phyloP scores from a whole-genome alignment of 1,140 invertebrate species.

The Eumeta japonica region DNA sequence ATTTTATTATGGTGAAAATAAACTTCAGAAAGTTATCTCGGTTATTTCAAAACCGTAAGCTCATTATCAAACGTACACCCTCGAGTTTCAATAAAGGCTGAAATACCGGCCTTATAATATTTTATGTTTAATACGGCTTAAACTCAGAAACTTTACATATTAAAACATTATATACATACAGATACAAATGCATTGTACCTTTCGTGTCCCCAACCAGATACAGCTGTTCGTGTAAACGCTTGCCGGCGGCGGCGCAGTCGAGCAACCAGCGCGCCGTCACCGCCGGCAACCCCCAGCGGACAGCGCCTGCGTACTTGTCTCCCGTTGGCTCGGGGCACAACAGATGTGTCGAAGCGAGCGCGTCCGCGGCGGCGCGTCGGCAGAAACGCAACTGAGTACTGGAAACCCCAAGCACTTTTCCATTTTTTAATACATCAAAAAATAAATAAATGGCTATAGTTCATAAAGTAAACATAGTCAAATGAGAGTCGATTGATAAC shows the following conservation, averaged over 20 bases:
- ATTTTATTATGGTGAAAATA: no score
- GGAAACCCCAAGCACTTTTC: not conserved
- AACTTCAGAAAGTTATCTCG: no score
- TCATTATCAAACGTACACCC: no score
- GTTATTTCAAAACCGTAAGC: no score
- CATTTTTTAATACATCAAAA: not conserved
- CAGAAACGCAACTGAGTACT: conserved; percentile 50
- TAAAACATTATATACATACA: no score
- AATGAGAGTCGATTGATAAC: no score
- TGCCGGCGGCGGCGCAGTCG: conserved; percentile 62
- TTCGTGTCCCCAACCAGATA: conserved; percentile 63
- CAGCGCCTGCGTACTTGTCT: conserved; percentile 79
- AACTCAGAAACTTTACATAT: no score
- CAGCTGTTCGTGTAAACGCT: conserved; percentile 56
- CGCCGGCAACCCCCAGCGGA: conserved; percentile 80
- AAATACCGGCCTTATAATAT: no score
- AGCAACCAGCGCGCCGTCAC: conserved; percentile 76
- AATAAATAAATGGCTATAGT: not conserved
- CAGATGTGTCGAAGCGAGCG: conserved; percentile 71
- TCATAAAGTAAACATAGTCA: no score
- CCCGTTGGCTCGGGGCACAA: conserved; percentile 71
- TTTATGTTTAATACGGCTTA: no score
- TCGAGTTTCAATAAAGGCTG: no score
- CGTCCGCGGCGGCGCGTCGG: conserved; percentile 39
- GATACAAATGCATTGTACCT: no score